phyloP scores from a whole-genome alignment of 2,888 invertebrate species.

The Epistrophella euchroma region DNA sequence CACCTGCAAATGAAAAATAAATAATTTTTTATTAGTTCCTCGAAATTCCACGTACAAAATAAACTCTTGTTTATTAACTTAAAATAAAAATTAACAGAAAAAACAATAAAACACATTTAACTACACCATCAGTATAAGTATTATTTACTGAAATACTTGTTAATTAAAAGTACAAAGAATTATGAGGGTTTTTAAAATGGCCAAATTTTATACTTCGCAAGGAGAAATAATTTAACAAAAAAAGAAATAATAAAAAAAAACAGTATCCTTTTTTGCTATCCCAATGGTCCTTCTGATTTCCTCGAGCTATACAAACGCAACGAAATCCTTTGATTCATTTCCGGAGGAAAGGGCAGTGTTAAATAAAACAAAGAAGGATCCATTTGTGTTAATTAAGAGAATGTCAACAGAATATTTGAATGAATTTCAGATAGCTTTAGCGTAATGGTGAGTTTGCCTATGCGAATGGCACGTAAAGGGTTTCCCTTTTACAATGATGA shows the following conservation, averaged over 20 bases:
- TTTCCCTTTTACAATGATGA: conserved; percentile 8
- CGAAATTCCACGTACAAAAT: too few relatives aligned
- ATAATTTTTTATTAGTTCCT: not conserved
- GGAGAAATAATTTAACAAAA: not conserved
- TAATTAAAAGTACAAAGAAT: conserved; percentile 45
- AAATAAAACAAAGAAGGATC: conserved; percentile 32
- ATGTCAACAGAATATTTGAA: conserved; percentile 56
- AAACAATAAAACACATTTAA: not conserved
- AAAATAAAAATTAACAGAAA: not conserved
- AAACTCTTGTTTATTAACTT: not conserved
- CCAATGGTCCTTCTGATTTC: conserved; percentile 8
- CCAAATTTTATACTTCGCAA: not conserved
- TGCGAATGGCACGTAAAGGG: conserved; percentile 3
- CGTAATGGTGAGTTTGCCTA: conserved; percentile 2
- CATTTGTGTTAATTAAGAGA: conserved; percentile 61
- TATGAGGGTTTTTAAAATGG: conserved; percentile 21
- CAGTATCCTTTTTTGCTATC: not conserved
- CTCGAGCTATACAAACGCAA: not conserved
- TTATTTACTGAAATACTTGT: conserved; percentile 17
- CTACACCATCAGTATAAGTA: not conserved
- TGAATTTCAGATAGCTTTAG: conserved; percentile 10
- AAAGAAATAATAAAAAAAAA: not conserved
- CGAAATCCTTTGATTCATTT: conserved; percentile 47
- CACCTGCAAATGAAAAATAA: conserved; percentile 49
- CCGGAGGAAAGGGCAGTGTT: conserved; percentile 26